Evolutionary conservation across 2,888 invertebrate species (phyloP).

Genomic region (Sinopyrophorus schimmeli): DNA sequence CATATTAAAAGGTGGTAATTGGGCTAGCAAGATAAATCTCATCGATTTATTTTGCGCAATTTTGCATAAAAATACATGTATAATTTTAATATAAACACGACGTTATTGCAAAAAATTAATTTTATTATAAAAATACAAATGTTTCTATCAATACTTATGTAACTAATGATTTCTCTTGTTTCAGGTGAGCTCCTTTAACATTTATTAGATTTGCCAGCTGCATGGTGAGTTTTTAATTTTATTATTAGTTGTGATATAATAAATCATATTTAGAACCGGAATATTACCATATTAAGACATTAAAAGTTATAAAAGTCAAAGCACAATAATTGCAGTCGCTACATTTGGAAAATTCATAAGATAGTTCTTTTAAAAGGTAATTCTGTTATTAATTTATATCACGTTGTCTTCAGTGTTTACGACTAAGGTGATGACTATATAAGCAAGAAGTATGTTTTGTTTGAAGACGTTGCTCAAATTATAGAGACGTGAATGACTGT

Average conservation of each 20-base stretch:
- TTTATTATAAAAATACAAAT: too few species aligned
- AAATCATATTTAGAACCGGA: slow-evolving; percentile 1
- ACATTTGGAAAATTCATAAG: slow-evolving; percentile 8
- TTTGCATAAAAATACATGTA: too few species aligned
- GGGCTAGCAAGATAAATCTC: too few species aligned
- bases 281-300: slow-evolving; percentile 10
- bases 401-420: slow-evolving; percentile 4
- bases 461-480: slow-evolving; percentile 13
- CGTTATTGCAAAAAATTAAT: too few species aligned
- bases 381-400: slow-evolving; percentile 7
- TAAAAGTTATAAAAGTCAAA: slow-evolving; percentile 6
- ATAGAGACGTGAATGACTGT: not conserved
- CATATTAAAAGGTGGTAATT: too few species aligned
- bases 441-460: slow-evolving; percentile 10
- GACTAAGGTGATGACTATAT: slow-evolving; percentile 7
- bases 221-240: slow-evolving; percentile 4
- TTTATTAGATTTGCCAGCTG: not conserved
- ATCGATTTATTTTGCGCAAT: too few species aligned
- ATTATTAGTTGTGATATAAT: not conserved
- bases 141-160: not conserved
- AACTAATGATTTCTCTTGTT: slow-evolving; percentile 3
- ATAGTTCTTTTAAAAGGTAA: slow-evolving; percentile 7
- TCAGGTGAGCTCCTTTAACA: slow-evolving; percentile 11
- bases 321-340: slow-evolving; percentile 1
- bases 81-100: too few species aligned